Percentiles rank a stretch among this genome's conserved stretches.
These are phyloP conservation scores for Brachymystax lenok DNA, from an alignment of 2,797 vertebrate species.

Conservation along the genomic window DNA sequence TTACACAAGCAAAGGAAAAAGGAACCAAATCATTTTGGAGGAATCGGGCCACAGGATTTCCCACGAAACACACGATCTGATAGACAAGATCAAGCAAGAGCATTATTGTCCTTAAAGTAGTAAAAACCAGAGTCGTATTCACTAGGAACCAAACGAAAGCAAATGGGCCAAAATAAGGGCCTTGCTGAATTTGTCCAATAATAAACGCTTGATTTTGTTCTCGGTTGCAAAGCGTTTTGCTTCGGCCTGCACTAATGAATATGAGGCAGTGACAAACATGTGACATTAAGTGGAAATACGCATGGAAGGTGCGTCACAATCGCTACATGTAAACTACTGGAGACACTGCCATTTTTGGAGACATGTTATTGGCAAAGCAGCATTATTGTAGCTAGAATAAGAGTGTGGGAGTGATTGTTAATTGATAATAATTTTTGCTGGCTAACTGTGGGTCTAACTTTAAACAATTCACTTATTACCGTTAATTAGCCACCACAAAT, in stretches of 20 bases:
- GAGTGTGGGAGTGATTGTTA: background rate
- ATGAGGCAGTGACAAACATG: too few species aligned
- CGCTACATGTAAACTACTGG: too few species aligned
- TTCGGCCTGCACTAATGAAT: background rate
- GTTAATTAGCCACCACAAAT: too few species aligned
- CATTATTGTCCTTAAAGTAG: too few species aligned
- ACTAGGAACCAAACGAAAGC: background rate
- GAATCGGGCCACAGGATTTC: background rate
- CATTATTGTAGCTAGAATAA: background rate
- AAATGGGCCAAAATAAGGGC: background rate
- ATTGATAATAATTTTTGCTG: too few species aligned
- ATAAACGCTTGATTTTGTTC: background rate
- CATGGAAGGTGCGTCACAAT: too few species aligned
- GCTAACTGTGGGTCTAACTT: too few species aligned
- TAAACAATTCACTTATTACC: too few species aligned
- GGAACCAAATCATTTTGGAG: conserved; percentile 33
- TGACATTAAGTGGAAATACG: too few species aligned
- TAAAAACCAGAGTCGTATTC: too few species aligned
- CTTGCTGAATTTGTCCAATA: background rate
- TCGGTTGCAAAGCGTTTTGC: background rate
- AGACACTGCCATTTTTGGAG: background rate
- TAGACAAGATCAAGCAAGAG: background rate
- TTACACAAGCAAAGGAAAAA: conserved; percentile 46
- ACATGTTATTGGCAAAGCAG: background rate
- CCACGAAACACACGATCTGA: background rate